Percentiles rank a stretch among this genome's conserved stretches.
These are phyloP conservation scores for Urocynchramus pylzowi DNA, from an alignment of 2,113 vertebrate species.

Conservation along the genomic window DNA sequence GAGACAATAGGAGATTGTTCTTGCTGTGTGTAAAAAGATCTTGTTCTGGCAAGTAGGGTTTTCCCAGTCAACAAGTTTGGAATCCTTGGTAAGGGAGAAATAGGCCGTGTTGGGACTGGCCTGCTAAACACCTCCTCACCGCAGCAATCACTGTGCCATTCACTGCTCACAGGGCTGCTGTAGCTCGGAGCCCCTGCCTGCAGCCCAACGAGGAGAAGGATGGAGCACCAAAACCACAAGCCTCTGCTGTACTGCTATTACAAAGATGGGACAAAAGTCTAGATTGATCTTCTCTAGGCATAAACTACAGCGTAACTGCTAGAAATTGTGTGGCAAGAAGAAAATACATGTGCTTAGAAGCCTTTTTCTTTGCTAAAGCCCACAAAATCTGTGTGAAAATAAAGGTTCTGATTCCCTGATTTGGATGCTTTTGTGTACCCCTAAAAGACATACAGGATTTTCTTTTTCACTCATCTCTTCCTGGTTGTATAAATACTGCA, in stretches of 20 bases:
- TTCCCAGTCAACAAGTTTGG: slow-evolving; percentile 64
- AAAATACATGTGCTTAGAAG: not conserved
- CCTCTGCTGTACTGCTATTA: not conserved
- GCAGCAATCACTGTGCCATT: not conserved
- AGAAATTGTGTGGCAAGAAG: not conserved
- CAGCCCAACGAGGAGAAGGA: not conserved
- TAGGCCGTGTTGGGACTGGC: slow-evolving; percentile 52
- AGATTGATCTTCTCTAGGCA: not conserved
- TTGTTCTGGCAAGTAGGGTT: slow-evolving; percentile 73
- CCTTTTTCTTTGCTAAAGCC: not conserved
- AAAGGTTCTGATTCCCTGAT: not conserved
- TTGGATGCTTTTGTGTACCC: not conserved
- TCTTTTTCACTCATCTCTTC: not conserved
- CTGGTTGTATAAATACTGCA: not conserved
- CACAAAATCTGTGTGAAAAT: not conserved
- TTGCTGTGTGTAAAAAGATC: slow-evolving; percentile 31
- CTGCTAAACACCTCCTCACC: slow-evolving; percentile 38
- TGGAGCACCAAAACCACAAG: not conserved
- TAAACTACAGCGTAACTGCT: not conserved
- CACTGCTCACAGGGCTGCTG: not conserved
- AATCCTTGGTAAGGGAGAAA: slow-evolving; percentile 53
- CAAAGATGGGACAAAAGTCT: not conserved
- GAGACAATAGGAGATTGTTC: slow-evolving; percentile 78
- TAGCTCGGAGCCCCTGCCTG: not conserved
- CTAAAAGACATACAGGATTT: not conserved